Evolutionary conservation across 2,888 invertebrate genomes (phyloP).

Genomic region (Cephus pulcher): DNA sequence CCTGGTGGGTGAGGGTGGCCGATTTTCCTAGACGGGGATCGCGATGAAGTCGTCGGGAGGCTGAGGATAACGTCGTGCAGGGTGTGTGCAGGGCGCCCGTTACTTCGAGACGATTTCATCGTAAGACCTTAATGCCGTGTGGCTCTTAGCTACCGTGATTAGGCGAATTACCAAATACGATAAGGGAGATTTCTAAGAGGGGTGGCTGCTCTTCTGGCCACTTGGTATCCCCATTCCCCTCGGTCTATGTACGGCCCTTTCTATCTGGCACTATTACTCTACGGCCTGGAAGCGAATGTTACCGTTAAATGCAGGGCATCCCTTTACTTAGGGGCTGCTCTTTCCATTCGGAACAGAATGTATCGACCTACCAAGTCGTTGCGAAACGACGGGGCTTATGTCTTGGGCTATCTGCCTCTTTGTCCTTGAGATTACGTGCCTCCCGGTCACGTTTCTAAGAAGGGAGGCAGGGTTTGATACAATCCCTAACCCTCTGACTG

Average conservation of each 20-base stretch:
- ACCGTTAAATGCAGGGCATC: slow-evolving; percentile 22
- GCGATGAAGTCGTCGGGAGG: slow-evolving; percentile 1
- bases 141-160: slow-evolving; percentile 35
- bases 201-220: background rate
- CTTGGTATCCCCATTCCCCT: background rate
- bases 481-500: background rate
- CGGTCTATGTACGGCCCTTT: background rate
- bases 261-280: background rate
- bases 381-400: background rate
- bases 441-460: background rate
- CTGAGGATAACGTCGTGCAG: background rate
- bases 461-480: background rate
- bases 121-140: slow-evolving; percentile 38
- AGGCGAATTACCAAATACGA: slow-evolving; percentile 44
- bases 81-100: background rate
- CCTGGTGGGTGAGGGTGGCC: background rate
- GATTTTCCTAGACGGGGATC: background rate
- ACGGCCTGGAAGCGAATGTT: slow-evolving; percentile 13
- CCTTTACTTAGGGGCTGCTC: slow-evolving; percentile 13
- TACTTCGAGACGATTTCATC: slow-evolving; percentile 25
- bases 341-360: slow-evolving; percentile 5
- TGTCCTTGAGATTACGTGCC: background rate
- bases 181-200: slow-evolving; percentile 24
- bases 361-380: background rate
- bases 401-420: background rate